Base-by-base conservation (phyloP, 2,888 invertebrate species). In the Melitaea athalia region DNA sequence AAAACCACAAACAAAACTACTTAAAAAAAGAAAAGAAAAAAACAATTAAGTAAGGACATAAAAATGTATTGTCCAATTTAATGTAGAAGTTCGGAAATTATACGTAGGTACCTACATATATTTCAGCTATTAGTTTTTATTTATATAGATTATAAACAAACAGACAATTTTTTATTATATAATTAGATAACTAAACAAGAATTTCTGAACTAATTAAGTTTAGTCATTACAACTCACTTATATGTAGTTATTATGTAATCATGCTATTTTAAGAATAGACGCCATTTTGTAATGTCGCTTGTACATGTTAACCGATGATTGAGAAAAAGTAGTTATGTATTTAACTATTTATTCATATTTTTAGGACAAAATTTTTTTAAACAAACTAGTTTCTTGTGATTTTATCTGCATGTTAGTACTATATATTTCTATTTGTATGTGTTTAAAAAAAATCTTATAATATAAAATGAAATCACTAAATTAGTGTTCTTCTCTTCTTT, bases 161-260 rank as follows among this genome's bases (percentile, higher is more conserved):
- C 45, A 11, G 17, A 50, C 17, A 52, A 5, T 24, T 33, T 14
- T 33, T 31, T 31, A 33, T 17, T n/a, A 52, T 55, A 55, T 33
- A 55, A 55, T 33, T 14, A 11, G 53, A 55, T 33, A 55, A 38
- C 11, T 11, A 57, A 38, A 38, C 38, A 15, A 33, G 24, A 5
- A 15, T 12, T 11, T 31, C 33, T n/a, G 14, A 55, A 33, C 31
- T 55, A 55, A 33, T 11, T 31, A 14, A 14, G 31, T 33, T 14
- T 8, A 7, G 24, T 12, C 5, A 24, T 52, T 52, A 12, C 14
- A 24, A 52, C 14, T n/a, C n/a, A 17, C 61, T 33, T 62, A 67
- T 67, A 67, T 62, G 67, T 49, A 45, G 53, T 66, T 66, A 49
- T 67, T 67, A 67, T 67, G 67, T 67, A 62, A 62, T 62, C 60